phyloP scores from a whole-genome alignment of 1,140 invertebrate species.

The Pollicipes pollicipes region DNA sequence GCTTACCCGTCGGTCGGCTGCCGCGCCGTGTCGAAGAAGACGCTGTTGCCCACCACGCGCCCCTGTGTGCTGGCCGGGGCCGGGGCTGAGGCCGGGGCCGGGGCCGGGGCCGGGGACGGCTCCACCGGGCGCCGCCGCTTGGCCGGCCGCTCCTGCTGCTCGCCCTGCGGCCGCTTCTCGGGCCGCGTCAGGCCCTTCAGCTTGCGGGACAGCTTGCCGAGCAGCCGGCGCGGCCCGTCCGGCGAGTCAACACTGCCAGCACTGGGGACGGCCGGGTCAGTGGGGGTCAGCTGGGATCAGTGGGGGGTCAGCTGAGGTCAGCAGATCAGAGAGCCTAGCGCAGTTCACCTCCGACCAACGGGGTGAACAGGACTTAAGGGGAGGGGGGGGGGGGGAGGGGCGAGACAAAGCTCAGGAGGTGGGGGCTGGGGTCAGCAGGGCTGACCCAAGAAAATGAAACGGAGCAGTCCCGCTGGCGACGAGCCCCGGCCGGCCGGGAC shows the following conservation, averaged over 20 bases:
- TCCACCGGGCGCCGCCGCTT: background rate
- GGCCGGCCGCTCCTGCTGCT: background rate
- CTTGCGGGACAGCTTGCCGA: constrained; percentile 6
- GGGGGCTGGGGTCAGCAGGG: constrained; percentile 4
- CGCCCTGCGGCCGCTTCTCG: background rate
- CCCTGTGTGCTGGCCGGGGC: background rate
- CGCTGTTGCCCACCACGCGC: constrained; percentile 3
- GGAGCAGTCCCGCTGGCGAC: too few relatives aligned
- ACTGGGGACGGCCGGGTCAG: background rate
- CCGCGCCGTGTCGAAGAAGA: constrained; percentile 6
- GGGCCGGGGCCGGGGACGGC: background rate
- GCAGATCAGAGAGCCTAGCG: too few relatives aligned
- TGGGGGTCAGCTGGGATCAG: constrained; percentile 8
- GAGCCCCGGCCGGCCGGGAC: too few relatives aligned
- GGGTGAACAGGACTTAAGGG: too few relatives aligned
- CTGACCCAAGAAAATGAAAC: too few relatives aligned
- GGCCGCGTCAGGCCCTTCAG: constrained; percentile 4
- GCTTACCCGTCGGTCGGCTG: too few relatives aligned
- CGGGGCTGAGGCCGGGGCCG: background rate
- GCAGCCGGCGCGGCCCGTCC: constrained; percentile 5
- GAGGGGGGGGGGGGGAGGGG: background rate
- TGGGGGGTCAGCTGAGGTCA: too few relatives aligned
- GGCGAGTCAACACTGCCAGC: background rate
- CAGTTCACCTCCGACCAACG: too few relatives aligned
- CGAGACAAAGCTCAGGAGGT: constrained; percentile 1